Conservation (phyloP, 2,797 vertebrate genomes). For the Paratrypauchen microcephalus region DNA sequence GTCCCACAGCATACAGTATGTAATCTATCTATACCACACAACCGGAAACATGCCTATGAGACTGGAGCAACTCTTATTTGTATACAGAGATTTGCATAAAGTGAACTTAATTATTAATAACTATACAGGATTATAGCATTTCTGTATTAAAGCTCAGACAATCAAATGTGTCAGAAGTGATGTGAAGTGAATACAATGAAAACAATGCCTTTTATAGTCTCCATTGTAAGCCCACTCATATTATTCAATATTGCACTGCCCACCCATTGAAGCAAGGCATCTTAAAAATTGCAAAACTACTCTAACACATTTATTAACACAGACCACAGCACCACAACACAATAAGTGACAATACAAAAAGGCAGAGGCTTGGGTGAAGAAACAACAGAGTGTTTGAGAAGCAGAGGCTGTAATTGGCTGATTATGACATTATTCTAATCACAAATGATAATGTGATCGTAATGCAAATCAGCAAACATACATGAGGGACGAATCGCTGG, state of each 20-base stretch:
- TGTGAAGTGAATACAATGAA: slow-evolving; percentile 15
- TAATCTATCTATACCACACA: neutral
- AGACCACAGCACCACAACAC: slow-evolving; percentile 52
- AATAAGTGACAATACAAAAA: slow-evolving; percentile 55
- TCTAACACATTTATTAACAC: slow-evolving; percentile 50
- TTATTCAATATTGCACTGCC: slow-evolving; percentile 64
- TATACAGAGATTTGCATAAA: neutral
- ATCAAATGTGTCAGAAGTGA: slow-evolving; percentile 36
- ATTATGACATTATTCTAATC: slow-evolving; percentile 73
- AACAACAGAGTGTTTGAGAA: slow-evolving; percentile 52
- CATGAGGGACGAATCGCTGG: slow-evolving; percentile 58
- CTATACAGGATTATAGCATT: neutral
- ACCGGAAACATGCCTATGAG: neutral
- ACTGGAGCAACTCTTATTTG: too few species aligned
- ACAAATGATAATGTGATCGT: slow-evolving; percentile 65
- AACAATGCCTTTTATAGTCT: slow-evolving; percentile 48
- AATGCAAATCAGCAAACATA: slow-evolving; percentile 64
- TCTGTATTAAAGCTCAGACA: slow-evolving; percentile 6
- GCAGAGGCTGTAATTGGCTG: slow-evolving; percentile 59
- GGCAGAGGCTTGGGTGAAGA: slow-evolving; percentile 53
- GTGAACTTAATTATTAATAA: neutral
- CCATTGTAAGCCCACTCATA: slow-evolving; percentile 56
- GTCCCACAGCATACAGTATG: slow-evolving; percentile 3
- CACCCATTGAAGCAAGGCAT: slow-evolving; percentile 56
- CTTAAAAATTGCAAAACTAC: slow-evolving; percentile 51